These are phyloP conservation scores for Apeltes quadracus DNA, from an alignment of 2,113 vertebrate species.

Conservation along the genomic window DNA sequence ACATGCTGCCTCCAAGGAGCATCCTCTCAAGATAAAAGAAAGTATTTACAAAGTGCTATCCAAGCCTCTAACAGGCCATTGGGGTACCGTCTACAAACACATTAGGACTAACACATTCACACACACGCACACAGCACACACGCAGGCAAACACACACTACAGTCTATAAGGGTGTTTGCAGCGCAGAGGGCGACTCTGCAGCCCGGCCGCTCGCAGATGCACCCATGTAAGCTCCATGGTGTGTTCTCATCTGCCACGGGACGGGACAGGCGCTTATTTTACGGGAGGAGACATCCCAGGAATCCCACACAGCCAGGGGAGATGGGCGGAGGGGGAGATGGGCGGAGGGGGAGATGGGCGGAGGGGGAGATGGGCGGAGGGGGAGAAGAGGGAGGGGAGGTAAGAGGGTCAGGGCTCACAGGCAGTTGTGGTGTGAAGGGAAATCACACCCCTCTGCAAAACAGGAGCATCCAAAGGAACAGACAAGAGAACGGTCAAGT, in stretches of 20 bases:
- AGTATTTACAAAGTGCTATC: conserved; percentile 43
- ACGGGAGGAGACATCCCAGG: conserved; percentile 88
- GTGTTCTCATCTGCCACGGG: conserved; percentile 65
- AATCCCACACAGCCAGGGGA: conserved; percentile 84
- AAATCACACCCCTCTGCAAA: conserved; percentile 73
- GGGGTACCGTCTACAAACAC: conserved; percentile 35
- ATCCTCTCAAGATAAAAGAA: conserved; percentile 21
- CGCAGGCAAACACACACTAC: conserved; percentile 25
- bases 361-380: background rate
- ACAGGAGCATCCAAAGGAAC: conserved; percentile 12
- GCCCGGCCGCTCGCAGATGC: conserved; percentile 66
- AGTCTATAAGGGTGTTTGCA: conserved; percentile 34
- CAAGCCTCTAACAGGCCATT: conserved; percentile 13
- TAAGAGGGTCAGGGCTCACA: conserved; percentile 73
- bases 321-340: conserved; percentile 54
- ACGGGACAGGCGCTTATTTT: conserved; percentile 83
- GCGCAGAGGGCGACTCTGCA: conserved; percentile 73
- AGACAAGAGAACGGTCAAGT: conserved; percentile 10
- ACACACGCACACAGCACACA: conserved; percentile 50
- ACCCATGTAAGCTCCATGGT: conserved; percentile 74
- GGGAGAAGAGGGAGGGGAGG: background rate
- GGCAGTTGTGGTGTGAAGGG: conserved; percentile 84
- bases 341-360: conserved; percentile 32
- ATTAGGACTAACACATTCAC: conserved; percentile 48
- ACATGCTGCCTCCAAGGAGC: conserved; percentile 47